phyloP scores from a whole-genome alignment of 23 tunicate species.

The Diplosoma virens region DNA sequence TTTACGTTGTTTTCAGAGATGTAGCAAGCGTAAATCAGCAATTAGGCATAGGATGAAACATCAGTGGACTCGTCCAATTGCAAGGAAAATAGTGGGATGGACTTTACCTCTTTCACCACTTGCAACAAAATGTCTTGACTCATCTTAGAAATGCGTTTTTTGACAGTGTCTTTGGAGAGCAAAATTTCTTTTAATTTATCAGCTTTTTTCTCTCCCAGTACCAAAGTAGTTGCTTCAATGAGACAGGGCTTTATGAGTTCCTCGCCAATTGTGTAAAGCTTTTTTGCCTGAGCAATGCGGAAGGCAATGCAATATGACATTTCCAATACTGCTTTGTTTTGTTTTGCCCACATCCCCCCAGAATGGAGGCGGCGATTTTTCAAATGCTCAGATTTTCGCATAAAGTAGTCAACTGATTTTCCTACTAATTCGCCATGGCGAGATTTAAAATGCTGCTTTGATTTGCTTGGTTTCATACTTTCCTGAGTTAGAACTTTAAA shows the following conservation, averaged over 20 bases:
- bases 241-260: too few species aligned
- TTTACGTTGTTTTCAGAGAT: background rate
- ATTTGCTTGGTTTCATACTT: conserved; percentile 41
- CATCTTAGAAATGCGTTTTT: background rate
- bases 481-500: conserved; percentile 33
- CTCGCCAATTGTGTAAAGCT: conserved; percentile 25
- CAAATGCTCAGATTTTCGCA: conserved; percentile 9
- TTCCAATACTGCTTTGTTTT: conserved; percentile 26
- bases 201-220: conserved; percentile 5
- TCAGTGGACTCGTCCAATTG: conserved; percentile 9
- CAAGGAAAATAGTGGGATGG: background rate
- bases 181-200: background rate
- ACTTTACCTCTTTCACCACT: background rate
- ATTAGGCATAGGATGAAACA: conserved; percentile 3
- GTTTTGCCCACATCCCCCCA: conserved; percentile 4
- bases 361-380: conserved; percentile 16
- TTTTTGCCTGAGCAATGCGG: conserved; percentile 30
- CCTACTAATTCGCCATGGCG: conserved; percentile 25
- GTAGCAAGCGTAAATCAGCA: background rate
- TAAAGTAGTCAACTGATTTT: conserved; percentile 38
- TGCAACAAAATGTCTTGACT: conserved; percentile 15
- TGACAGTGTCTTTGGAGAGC: background rate
- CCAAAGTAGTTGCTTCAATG: conserved; percentile 5
- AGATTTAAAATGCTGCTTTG: conserved; percentile 32
- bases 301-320: conserved; percentile 36